Evolutionary conservation across 1,140 invertebrate genomes (phyloP).

Genomic region (Hypothenemus hampei): DNA sequence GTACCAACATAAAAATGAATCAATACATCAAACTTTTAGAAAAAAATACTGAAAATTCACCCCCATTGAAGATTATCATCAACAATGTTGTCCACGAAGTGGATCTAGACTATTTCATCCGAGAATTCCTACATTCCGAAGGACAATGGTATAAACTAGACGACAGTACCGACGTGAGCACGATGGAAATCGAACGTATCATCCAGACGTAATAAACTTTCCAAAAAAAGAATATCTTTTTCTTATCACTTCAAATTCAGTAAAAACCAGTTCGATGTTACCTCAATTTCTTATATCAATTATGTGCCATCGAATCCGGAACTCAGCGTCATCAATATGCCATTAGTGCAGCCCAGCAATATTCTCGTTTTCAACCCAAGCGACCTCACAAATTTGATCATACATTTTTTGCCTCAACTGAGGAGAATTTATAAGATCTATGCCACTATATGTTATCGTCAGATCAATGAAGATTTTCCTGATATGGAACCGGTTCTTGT

Average conservation of each 20-base stretch:
- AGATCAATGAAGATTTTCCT: neutral
- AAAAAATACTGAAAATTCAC: slow-evolving; percentile 5
- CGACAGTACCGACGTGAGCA: slow-evolving; percentile 2
- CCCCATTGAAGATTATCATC: slow-evolving; percentile 30
- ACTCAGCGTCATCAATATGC: neutral
- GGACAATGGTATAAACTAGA: too few relatives aligned
- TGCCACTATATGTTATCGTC: slow-evolving; percentile 6
- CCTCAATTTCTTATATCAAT: neutral
- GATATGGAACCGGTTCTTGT: slow-evolving; percentile 39
- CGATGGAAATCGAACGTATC: neutral
- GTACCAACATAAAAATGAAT: slow-evolving; percentile 6
- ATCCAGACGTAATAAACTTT: too few relatives aligned
- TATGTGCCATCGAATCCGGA: slow-evolving; percentile 4
- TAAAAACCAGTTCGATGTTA: neutral
- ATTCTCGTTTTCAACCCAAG: neutral
- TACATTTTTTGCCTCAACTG: slow-evolving; percentile 16
- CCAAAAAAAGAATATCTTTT: neutral
- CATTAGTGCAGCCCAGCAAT: neutral
- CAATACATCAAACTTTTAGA: slow-evolving; percentile 21
- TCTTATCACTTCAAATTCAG: neutral
- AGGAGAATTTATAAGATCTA: slow-evolving; percentile 22
- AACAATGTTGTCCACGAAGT: slow-evolving; percentile 31
- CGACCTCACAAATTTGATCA: slow-evolving; percentile 15
- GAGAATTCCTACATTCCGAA: slow-evolving; percentile 23
- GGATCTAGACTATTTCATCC: slow-evolving; percentile 30